Base-by-base conservation (phyloP, 2,113 vertebrate genomes). In the Semicossyphus pulcher region DNA sequence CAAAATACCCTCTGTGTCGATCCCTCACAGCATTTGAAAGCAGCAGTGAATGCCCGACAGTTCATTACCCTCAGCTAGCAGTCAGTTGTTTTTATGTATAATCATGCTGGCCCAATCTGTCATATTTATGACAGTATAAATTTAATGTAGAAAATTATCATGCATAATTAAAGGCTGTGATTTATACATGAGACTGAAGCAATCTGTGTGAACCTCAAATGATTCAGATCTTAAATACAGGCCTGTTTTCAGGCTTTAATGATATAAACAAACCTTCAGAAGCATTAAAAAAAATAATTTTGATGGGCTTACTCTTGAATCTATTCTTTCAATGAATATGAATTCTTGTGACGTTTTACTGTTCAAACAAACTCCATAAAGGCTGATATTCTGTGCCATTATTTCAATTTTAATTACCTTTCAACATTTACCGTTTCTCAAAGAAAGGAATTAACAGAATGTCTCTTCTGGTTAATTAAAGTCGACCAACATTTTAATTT, bases 11-110 rank as follows among this genome's bases (percentile, higher is more conserved):
- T n/a, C 2, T n/a, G 2, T 67, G 42, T 15, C 26, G 7, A 61
- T 57, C 77, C 45, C 61, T 36, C 25, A 73, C 28, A n/a, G 15
- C n/a, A 53, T 12, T 16, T 73, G 61, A 68, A 79, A 15, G 80
- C 51, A 53, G 61, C 26, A 23, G 78, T 83, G 52, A 86, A 8
- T 75, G 83, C 77, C 83, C 64, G 1, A 4, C 34, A 1, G 85
- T 1, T 2, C 60, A 20, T 4, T 4, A 9, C 41, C 64, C 14
- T 36, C 51, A 29, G 39, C 1, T n/a, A 18, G 15, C 20, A n/a
- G 29, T 64, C 16, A 7, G 8, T 15, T 53, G 36, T 56, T 54
- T 48, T 62, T n/a, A 72, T 64, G 20, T 31, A 23, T 39, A 25
- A 34, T 31, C 15, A 12, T 29, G 36, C 6, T 11, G 12, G 21